Base-by-base conservation (phyloP, 2,797 vertebrate species). In the Manis crassicaudata region DNA sequence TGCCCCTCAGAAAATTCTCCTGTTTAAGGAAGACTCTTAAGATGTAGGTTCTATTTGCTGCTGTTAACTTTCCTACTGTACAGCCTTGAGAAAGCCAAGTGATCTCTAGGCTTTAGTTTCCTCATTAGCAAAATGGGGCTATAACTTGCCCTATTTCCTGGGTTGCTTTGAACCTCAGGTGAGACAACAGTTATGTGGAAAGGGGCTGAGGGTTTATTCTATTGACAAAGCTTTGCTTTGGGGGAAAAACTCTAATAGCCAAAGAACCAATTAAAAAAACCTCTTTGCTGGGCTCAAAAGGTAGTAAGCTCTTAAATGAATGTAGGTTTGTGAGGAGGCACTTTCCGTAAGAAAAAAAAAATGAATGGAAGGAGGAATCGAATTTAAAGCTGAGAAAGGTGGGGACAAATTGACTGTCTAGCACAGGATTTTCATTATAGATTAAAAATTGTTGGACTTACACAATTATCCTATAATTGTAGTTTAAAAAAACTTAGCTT, bases 401-500 rank as follows among this genome's bases (percentile, higher is more conserved):
- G 27, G 54, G 68, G 65, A 43, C 20, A 90, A 95, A 95, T 46
- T 82, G 43, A 80, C 27, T 76, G 27, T 35, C 70, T 76, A 56
- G 43, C 72, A 81, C 37, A 84, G 62, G 29, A 70, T 63, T 85
- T 73, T 95, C 94, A 93, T 88, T 95, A 93, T 18, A 95, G 56
- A 68, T 93, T 90, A 63, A 62, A 94, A 96, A 93, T 81, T 70
- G 90, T 95, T 88, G 88, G 68, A 88, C 43, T 16, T 82, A 92
- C 25, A 73, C 63, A 90, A 73, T 76, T 77, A 68, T 88, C 35
- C 37, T 79, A 72, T 73, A 52, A 73, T 37, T 86, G 11, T 65
- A 79, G 52, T 54, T 77, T 56, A 68, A 79, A 70, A 94, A 96
- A 94, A 82, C 23, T 56, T 77, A 58, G 37, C 73, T 87, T 93